These are phyloP conservation scores for Plemyria rubiginata DNA, from an alignment of 2,888 invertebrate species.

Conservation along the genomic window DNA sequence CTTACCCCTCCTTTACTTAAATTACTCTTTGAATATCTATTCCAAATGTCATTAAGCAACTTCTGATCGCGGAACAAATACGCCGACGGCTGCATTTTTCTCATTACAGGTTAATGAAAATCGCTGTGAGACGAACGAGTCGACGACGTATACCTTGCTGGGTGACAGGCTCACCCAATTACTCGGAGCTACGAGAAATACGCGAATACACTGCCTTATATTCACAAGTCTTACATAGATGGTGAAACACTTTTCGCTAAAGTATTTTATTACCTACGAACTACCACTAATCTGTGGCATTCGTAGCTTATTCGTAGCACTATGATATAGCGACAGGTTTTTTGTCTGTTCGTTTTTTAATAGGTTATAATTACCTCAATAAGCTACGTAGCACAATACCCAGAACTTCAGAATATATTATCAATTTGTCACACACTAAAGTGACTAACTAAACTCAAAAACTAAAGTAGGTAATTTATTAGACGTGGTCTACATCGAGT, in stretches of 20 bases:
- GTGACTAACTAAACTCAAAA: too few relatives aligned
- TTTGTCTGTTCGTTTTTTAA: background rate
- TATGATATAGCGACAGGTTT: background rate
- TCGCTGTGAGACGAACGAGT: constrained; percentile 52
- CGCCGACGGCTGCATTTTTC: constrained; percentile 66
- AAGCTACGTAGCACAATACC: constrained; percentile 20
- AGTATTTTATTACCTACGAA: constrained; percentile 6
- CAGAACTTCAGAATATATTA: constrained; percentile 15
- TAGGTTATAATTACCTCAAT: constrained; percentile 15
- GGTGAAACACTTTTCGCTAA: constrained; percentile 9
- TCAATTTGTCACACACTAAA: constrained; percentile 34
- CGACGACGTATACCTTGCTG: constrained; percentile 58
- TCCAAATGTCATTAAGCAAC: constrained; percentile 34
- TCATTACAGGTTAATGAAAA: constrained; percentile 80
- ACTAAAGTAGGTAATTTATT: constrained; percentile 36
- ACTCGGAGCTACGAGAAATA: constrained; percentile 41
- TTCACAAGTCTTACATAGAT: constrained; percentile 23
- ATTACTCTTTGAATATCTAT: constrained; percentile 37
- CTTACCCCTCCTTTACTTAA: constrained; percentile 3
- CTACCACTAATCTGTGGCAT: background rate
- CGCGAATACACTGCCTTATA: constrained; percentile 48
- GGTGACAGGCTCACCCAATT: constrained; percentile 67
- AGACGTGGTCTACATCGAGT: constrained; percentile 33
- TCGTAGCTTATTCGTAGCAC: constrained; percentile 1
- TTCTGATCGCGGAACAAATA: constrained; percentile 50